Conservation (phyloP, 2,888 invertebrate genomes). For the Biston stratarius region DNA sequence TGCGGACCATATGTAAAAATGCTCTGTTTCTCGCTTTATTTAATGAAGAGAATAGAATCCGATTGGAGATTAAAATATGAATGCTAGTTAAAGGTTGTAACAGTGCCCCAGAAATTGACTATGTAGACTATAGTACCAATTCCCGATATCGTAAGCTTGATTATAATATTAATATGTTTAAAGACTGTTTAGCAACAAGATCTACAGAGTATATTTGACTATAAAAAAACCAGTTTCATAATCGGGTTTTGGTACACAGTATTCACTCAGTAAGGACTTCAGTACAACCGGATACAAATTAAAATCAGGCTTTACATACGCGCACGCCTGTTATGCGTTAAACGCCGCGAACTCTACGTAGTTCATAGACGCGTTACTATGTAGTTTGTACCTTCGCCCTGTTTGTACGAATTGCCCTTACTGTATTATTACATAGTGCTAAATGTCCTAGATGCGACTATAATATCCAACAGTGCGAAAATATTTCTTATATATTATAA, state of each 20-base stretch:
- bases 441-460: slow-evolving; percentile 48
- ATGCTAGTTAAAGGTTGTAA: background rate
- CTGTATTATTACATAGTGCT: slow-evolving; percentile 25
- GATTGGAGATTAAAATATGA: background rate
- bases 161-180: slow-evolving; percentile 12
- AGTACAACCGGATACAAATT: background rate
- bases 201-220: slow-evolving; percentile 24
- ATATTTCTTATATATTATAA: slow-evolving; percentile 81
- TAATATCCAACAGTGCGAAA: slow-evolving; percentile 83
- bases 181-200: slow-evolving; percentile 11
- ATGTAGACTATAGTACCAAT: slow-evolving; percentile 39
- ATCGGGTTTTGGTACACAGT: slow-evolving; percentile 40
- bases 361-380: background rate
- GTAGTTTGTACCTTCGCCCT: background rate
- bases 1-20: no score
- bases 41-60: no score
- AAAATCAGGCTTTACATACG: background rate
- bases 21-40: no score
- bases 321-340: background rate
- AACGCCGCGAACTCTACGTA: background rate
- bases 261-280: slow-evolving; percentile 23
- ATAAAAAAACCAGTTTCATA: slow-evolving; percentile 13
- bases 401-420: slow-evolving; percentile 24
- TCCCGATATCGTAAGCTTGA: slow-evolving; percentile 31
- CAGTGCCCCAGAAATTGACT: slow-evolving; percentile 40